Percentiles rank a stretch among this genome's conserved stretches.
Evolutionary conservation across 2,888 invertebrate species (phyloP).

Genomic region (Didymodactylos carnosus): DNA sequence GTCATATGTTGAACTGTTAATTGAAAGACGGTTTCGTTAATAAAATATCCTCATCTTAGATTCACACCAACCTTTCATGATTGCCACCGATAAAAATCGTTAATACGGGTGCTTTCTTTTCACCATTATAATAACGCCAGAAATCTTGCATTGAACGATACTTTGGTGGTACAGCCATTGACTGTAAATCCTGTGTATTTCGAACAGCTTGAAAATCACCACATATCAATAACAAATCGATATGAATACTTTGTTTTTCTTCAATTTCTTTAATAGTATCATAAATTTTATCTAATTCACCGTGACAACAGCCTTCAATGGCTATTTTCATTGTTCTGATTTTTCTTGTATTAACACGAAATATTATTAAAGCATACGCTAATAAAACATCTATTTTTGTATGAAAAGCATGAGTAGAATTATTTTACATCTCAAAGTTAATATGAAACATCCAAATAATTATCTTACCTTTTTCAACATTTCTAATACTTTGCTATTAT

Average conservation of each 20-base stretch:
- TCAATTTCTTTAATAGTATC: constrained; percentile 58
- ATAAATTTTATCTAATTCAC: constrained; percentile 85
- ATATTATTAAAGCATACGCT: no score
- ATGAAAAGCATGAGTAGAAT: no score
- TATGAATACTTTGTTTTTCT: constrained; percentile 49
- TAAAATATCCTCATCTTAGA: constrained; percentile 86
- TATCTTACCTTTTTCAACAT: no score
- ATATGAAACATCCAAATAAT: no score
- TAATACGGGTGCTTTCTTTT: constrained; percentile 64
- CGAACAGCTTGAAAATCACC: constrained; percentile 92
- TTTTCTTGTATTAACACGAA: not conserved
- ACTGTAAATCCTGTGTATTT: constrained; percentile 62
- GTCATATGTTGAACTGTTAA: no score
- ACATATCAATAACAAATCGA: constrained; percentile 82
- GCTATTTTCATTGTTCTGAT: constrained; percentile 56
- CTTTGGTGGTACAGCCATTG: constrained; percentile 87
- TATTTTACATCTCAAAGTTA: no score
- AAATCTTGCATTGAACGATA: constrained; percentile 71
- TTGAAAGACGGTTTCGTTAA: no score
- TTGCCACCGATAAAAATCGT: constrained; percentile 95
- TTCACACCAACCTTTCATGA: no score
- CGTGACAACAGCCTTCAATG: constrained; percentile 91
- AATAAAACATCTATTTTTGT: no score
- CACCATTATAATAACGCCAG: constrained; percentile 82
- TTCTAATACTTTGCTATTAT: no score